phyloP scores from a whole-genome alignment of 2,797 vertebrate species.

The Eutrigla gurnardus region DNA sequence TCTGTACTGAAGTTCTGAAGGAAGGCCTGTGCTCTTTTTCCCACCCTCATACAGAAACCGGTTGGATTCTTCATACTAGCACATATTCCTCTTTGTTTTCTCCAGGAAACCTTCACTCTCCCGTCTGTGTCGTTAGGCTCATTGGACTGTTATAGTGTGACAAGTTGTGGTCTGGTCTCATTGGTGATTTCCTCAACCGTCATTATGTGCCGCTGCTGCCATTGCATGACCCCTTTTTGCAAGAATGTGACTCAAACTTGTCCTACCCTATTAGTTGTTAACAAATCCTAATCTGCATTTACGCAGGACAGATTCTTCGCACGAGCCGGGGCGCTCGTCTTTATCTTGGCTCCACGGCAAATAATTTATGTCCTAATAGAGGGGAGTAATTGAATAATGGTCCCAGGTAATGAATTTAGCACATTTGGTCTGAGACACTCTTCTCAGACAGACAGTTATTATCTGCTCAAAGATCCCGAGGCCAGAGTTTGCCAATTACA shows the following conservation, averaged over 20 bases:
- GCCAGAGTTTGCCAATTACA: constrained; percentile 69
- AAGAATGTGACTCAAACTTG: constrained; percentile 22
- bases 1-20: background rate
- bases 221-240: constrained; percentile 7
- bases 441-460: constrained; percentile 65
- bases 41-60: background rate
- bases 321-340: constrained; percentile 24
- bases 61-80: background rate
- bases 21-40: background rate
- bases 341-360: constrained; percentile 54
- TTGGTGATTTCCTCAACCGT: constrained; percentile 36
- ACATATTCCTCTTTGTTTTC: constrained; percentile 3
- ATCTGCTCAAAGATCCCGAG: constrained; percentile 67
- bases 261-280: constrained; percentile 21
- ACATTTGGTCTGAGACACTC: constrained; percentile 61
- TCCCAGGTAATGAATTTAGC: constrained; percentile 77
- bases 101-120: constrained; percentile 25
- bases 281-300: constrained; percentile 18
- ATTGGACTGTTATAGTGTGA: constrained; percentile 40
- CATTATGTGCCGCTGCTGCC: constrained; percentile 22
- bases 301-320: constrained; percentile 22
- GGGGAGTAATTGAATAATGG: constrained; percentile 72
- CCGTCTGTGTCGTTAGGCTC: constrained; percentile 10
- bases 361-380: constrained; percentile 66
- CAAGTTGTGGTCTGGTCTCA: constrained; percentile 48